phyloP scores from a whole-genome alignment of 2,797 vertebrate species.

The Streptopelia turtur region DNA sequence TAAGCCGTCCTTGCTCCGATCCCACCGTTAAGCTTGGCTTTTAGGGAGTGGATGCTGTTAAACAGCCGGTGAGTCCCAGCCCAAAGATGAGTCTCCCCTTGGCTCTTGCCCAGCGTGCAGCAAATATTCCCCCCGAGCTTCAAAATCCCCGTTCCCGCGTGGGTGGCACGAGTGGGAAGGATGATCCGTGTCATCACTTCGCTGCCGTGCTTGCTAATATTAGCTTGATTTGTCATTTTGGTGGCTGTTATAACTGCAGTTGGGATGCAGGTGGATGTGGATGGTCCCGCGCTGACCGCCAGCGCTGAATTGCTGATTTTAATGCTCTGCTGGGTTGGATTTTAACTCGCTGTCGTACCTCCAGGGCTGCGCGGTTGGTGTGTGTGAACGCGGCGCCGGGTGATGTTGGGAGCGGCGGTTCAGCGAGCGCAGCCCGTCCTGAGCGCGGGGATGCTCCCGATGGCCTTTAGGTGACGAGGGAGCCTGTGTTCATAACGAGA shows the following conservation, averaged over 20 bases:
- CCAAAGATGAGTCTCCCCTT: fast-evolving
- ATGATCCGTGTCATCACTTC: not conserved
- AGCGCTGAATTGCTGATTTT: not conserved
- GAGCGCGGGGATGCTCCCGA: not conserved
- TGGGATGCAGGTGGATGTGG: fast-evolving
- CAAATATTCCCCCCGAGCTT: fast-evolving
- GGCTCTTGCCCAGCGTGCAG: not conserved
- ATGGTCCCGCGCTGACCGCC: not conserved
- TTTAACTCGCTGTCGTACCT: not conserved
- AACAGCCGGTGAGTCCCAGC: not conserved
- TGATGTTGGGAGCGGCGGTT: not conserved
- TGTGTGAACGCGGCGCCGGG: fast-evolving
- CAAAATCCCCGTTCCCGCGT: not conserved
- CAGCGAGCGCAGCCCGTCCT: fast-evolving
- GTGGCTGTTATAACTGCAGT: not conserved
- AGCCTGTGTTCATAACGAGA: not conserved
- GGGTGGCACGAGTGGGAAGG: not conserved
- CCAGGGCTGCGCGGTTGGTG: fast-evolving
- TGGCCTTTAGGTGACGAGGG: not conserved
- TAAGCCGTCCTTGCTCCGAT: not conserved
- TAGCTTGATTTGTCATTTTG: not conserved
- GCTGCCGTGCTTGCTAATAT: not conserved
- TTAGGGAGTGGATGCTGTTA: fast-evolving
- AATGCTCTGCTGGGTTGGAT: not conserved
- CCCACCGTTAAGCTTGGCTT: fast-evolving